Percentiles rank a stretch among this genome's conserved stretches.
Evolutionary conservation across 2,888 invertebrate species (phyloP).

Genomic region (Drosophila vallismaia): DNA sequence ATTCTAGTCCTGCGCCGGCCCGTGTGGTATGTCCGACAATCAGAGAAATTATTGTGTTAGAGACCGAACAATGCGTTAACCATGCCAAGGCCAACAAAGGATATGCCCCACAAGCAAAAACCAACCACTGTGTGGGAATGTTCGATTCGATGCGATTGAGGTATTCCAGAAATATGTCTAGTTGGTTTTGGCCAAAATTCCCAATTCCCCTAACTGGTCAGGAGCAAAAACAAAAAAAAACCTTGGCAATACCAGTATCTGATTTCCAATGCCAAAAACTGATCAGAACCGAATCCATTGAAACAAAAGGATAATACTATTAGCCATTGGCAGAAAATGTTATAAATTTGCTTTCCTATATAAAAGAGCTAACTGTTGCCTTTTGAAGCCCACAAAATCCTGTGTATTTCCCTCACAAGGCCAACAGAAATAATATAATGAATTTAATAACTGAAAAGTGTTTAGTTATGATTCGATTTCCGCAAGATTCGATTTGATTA

Average conservation of each 20-base stretch:
- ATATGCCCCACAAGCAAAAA: neutral
- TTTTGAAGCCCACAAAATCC: too few relatives aligned
- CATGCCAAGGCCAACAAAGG: conserved; percentile 55
- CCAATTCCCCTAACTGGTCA: neutral
- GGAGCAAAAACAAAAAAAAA: neutral
- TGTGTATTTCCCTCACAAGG: too few relatives aligned
- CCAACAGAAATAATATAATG: too few relatives aligned
- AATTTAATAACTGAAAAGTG: too few relatives aligned
- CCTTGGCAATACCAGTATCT: neutral
- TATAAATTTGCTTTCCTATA: too few relatives aligned
- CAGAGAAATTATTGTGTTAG: conserved; percentile 43
- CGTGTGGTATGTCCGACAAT: conserved; percentile 7
- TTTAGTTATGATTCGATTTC: neutral
- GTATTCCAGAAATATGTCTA: conserved; percentile 9
- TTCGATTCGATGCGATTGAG: conserved; percentile 1
- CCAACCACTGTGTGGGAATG: neutral
- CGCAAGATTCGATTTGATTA: neutral
- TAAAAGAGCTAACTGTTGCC: too few relatives aligned
- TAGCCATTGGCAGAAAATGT: too few relatives aligned
- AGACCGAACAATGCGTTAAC: conserved; percentile 68
- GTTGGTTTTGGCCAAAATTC: conserved; percentile 24
- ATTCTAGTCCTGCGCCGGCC: neutral
- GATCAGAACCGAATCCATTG: neutral
- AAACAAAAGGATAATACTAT: too few relatives aligned
- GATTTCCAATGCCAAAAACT: neutral